These are phyloP conservation scores for Thamnophis sirtalis DNA, from an alignment of 2,113 vertebrate species.

Conservation along the genomic window DNA sequence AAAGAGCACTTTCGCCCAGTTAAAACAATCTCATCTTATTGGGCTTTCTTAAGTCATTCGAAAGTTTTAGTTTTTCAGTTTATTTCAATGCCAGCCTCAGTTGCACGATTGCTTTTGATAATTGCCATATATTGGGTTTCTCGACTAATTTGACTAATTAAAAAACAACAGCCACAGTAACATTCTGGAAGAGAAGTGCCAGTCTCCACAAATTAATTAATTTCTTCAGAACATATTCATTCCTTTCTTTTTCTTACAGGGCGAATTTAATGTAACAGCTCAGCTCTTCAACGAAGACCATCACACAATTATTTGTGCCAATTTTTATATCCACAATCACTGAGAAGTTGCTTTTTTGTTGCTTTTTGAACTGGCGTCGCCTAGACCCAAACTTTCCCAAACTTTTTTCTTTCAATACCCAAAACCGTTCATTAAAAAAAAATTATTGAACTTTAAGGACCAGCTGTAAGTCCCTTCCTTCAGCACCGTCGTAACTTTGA, in stretches of 20 bases:
- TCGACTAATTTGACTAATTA: neutral
- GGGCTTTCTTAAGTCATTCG: neutral
- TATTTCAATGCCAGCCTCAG: neutral
- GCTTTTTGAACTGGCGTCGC: neutral
- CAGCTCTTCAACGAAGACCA: constrained; percentile 60
- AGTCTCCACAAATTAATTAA: neutral
- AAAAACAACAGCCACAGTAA: neutral
- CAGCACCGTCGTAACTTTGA: neutral
- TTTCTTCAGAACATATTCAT: neutral
- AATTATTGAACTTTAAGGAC: neutral
- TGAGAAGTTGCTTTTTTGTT: neutral
- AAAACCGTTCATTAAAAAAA: neutral
- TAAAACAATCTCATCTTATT: neutral
- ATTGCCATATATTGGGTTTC: neutral
- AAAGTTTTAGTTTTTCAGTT: neutral
- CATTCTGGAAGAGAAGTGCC: neutral
- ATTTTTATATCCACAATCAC: constrained; percentile 55
- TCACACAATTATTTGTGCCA: constrained; percentile 53
- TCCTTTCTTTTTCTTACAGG: constrained; percentile 52
- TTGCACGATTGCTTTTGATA: neutral
- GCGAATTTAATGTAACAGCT: constrained; percentile 57
- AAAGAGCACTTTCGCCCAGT: neutral
- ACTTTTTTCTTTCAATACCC: neutral
- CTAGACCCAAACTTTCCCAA: neutral
- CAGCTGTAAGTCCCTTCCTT: neutral